These are phyloP conservation scores for Hemistola chrysoprasaria DNA, from an alignment of 2,888 invertebrate genomes.

Conservation along the genomic window DNA sequence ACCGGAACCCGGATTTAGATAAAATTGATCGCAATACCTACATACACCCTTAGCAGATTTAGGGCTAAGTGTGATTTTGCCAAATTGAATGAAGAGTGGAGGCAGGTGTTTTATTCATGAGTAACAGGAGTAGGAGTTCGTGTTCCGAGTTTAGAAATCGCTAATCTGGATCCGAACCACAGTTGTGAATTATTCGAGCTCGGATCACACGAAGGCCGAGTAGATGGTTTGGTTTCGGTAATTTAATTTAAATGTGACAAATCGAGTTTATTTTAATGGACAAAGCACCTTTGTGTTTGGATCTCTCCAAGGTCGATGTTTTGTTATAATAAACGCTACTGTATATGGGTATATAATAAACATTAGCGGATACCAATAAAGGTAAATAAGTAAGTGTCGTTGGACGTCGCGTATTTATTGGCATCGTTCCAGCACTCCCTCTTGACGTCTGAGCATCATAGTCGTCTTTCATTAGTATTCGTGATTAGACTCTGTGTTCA, in stretches of 20 bases:
- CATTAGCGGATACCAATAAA: no score
- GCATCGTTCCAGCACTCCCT: constrained; percentile 9
- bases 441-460: constrained; percentile 28
- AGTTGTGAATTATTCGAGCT: constrained; percentile 34
- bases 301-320: not conserved
- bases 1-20: constrained; percentile 33
- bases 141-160: constrained; percentile 22
- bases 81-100: constrained; percentile 46
- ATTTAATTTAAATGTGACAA: constrained; percentile 20
- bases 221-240: constrained; percentile 25
- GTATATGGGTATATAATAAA: not conserved
- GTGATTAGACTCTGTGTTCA: constrained; percentile 60
- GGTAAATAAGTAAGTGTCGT: not conserved
- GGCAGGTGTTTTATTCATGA: constrained; percentile 48
- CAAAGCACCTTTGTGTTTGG: constrained; percentile 4
- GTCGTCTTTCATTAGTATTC: constrained; percentile 53
- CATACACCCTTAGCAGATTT: constrained; percentile 39
- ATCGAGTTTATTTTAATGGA: constrained; percentile 11
- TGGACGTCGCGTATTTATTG: constrained; percentile 9
- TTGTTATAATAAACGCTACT: not conserved
- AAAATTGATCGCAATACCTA: constrained; percentile 38
- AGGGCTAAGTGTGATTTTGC: constrained; percentile 41
- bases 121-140: constrained; percentile 9
- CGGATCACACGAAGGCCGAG: constrained; percentile 4
- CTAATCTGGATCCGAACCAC: constrained; percentile 26